A percentile compares a stretch with the other conserved stretches of the same genome.
Conservation (phyloP, 2,113 vertebrate genomes). For the Atractosteus spatula region DNA sequence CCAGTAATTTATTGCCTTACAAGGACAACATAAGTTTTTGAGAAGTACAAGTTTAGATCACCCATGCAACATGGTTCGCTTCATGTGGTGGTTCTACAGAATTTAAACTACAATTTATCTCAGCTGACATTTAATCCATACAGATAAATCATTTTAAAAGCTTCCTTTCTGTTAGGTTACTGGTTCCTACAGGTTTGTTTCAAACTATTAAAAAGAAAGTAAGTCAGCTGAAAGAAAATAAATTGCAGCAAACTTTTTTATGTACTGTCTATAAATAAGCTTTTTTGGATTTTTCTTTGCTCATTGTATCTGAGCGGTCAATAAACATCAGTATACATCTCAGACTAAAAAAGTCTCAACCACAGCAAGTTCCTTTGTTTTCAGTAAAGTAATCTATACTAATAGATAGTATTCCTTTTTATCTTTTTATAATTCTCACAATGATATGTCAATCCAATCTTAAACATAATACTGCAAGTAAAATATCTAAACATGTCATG, state of each 20-base stretch:
- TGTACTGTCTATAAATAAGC: conserved; percentile 4
- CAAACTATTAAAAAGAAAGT: conserved; percentile 21
- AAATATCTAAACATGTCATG: too few relatives aligned
- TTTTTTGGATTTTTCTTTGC: conserved; percentile 3
- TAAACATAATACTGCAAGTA: too few relatives aligned
- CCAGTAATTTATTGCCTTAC: conserved; percentile 1
- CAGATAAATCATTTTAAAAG: conserved; percentile 41
- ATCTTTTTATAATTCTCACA: too few relatives aligned
- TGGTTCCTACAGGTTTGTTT: conserved; percentile 25
- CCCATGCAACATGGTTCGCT: conserved; percentile 15
- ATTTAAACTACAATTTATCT: conserved; percentile 35
- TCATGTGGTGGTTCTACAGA: conserved; percentile 28
- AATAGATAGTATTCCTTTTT: too few relatives aligned
- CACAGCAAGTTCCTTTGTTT: too few relatives aligned
- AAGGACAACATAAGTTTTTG: conserved; percentile 1
- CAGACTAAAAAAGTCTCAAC: too few relatives aligned
- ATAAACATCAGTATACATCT: too few relatives aligned
- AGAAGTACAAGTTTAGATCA: neutral
- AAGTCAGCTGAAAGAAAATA: conserved; percentile 7
- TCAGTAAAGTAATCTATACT: too few relatives aligned
- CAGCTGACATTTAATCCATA: conserved; percentile 38
- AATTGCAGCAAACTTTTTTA: conserved; percentile 26
- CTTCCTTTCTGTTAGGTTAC: conserved; percentile 20
- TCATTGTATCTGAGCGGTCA: too few relatives aligned
- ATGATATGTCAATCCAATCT: too few relatives aligned